Percentiles rank a stretch among this genome's conserved stretches.
Evolutionary conservation across 92 coral and sea anemone genomes (phyloP).

Genomic region (Phenganax subtilis): DNA sequence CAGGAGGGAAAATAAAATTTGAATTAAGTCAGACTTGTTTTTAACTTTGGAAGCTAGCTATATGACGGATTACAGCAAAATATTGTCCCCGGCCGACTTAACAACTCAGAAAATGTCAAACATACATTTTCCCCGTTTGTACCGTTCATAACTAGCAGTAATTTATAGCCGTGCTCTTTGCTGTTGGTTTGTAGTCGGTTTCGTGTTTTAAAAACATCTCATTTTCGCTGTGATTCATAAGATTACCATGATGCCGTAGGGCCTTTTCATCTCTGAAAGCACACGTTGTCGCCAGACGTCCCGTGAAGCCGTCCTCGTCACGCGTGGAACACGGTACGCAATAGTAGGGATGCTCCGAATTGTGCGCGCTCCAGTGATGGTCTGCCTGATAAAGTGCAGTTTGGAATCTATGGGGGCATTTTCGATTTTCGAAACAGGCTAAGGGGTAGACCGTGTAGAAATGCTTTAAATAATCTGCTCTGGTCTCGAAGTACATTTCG

Average conservation of each 20-base stretch:
- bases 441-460: conserved; percentile 85
- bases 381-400: conserved; percentile 67
- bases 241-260: conserved; percentile 61
- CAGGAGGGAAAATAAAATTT: no score
- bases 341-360: conserved; percentile 70
- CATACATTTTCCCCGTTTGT: background rate
- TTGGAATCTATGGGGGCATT: conserved; percentile 92
- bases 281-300: conserved; percentile 46
- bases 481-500: conserved; percentile 67
- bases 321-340: conserved; percentile 80
- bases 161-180: conserved; percentile 32
- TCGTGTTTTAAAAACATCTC: conserved; percentile 65
- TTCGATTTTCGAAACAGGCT: conserved; percentile 91
- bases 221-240: conserved; percentile 63
- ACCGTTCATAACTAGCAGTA: conserved; percentile 1
- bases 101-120: no score
- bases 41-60: no score
- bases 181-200: conserved; percentile 14
- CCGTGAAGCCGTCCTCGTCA: conserved; percentile 45
- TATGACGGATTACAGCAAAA: no score
- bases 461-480: conserved; percentile 77
- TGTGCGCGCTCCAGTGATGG: conserved; percentile 72
- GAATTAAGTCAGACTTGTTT: no score
- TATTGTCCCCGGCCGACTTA: no score
- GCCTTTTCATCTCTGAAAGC: conserved; percentile 74